phyloP scores from a whole-genome alignment of 2,797 vertebrate genomes.

The Cossypha polioptera region DNA sequence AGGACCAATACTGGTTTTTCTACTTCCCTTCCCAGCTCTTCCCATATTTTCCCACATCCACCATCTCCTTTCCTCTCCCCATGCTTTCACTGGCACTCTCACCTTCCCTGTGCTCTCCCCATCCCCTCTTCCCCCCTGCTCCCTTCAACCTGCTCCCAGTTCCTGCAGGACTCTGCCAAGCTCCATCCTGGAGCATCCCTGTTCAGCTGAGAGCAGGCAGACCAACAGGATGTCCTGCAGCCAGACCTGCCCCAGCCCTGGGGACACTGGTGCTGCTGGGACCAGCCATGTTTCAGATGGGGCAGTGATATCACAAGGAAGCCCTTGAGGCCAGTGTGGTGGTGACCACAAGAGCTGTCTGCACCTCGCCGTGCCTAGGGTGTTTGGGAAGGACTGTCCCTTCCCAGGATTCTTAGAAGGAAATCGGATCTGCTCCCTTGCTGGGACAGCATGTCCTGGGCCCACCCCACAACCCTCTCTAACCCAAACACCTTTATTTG shows the following conservation, averaged over 20 bases:
- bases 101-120: neutral
- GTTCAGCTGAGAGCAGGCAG: neutral
- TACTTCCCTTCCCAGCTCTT: neutral
- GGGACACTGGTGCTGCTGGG: neutral
- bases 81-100: neutral
- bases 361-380: rapidly evolving
- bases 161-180: neutral
- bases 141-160: too few relatives aligned
- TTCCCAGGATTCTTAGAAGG: neutral
- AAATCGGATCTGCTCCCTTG: neutral
- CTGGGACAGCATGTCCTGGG: neutral
- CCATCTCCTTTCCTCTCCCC: neutral
- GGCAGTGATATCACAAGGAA: neutral
- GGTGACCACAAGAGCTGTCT: neutral
- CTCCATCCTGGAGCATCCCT: neutral
- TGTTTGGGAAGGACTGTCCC: neutral
- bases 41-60: neutral
- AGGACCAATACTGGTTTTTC: neutral
- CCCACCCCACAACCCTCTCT: neutral
- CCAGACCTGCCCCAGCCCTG: neutral
- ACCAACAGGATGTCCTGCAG: neutral
- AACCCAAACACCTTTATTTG: neutral
- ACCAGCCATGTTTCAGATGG: rapidly evolving
- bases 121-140: neutral
- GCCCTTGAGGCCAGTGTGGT: neutral